Percentiles rank a stretch among this genome's conserved stretches.
phyloP scores from a whole-genome alignment of 2,797 vertebrate genomes.

The Alectoris magna region DNA sequence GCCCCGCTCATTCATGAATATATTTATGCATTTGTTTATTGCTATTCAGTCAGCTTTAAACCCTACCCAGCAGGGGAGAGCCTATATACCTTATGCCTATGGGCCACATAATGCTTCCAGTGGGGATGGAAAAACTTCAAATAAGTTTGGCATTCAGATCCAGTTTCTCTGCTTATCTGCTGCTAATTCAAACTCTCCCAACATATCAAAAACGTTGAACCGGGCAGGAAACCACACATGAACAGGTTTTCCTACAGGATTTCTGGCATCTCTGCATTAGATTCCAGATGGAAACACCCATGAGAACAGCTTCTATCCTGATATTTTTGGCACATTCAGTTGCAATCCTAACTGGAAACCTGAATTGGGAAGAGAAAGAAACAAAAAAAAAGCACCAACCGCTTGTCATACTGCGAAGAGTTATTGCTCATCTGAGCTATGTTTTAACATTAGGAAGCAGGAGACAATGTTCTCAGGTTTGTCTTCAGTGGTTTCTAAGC shows the following conservation, averaged over 20 bases:
- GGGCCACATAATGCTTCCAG: constrained; percentile 53
- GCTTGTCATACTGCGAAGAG: background rate
- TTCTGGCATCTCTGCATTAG: constrained; percentile 75
- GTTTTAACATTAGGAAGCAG: background rate
- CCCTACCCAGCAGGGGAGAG: constrained; percentile 37
- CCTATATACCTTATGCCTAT: constrained; percentile 59
- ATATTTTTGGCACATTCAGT: constrained; percentile 71
- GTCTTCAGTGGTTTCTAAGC: background rate
- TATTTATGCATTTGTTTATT: constrained; percentile 67
- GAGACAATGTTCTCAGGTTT: background rate
- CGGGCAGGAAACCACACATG: constrained; percentile 74
- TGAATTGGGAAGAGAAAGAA: constrained; percentile 24
- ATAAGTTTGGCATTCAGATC: constrained; percentile 67
- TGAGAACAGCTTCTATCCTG: constrained; percentile 74
- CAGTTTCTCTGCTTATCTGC: constrained; percentile 70
- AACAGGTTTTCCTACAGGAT: constrained; percentile 77
- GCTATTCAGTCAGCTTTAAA: constrained; percentile 52
- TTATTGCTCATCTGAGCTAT: background rate
- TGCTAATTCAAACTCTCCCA: constrained; percentile 74
- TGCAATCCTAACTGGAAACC: constrained; percentile 67
- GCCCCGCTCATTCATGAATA: constrained; percentile 30
- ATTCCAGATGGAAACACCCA: constrained; percentile 78
- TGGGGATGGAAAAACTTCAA: constrained; percentile 61
- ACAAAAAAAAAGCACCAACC: background rate
- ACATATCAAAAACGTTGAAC: constrained; percentile 70